Evolutionary conservation across 2,113 vertebrate species (phyloP), one percentile per base, ranked within the genome.

Genomic region (Callipepla californica): DNA sequence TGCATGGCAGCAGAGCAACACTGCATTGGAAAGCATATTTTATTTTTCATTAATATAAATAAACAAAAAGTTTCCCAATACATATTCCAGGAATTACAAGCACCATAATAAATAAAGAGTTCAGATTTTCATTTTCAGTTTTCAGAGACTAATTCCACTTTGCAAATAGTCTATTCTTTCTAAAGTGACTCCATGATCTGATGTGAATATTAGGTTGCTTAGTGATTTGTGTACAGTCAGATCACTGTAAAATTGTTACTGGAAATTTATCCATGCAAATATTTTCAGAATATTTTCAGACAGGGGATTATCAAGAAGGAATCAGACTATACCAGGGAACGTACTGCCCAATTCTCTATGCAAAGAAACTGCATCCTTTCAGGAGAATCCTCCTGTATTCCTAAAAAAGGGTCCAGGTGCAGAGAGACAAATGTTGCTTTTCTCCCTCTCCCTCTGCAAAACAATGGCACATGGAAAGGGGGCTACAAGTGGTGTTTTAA

Each of bases 21-120:
- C 36, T 16, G 57, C 53, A 28, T 28, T 62, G 55, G 25, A 53
- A 70, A 92, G 48, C 30, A 63, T 1, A 70, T 45, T 48, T 16
- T 44, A 57, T 63, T 67, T 91, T 82, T 80, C 83, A 90, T 67
- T 47, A 76, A 77, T 92, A 72, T 23, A 79, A 85, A 65, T 78
- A 82, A 61, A 89, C 21, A 44, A 68, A 73, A 91, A 90, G 48
- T 73, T 79, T 65, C 75, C 76, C 32, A 69, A 23, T 92, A 68
- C 9, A 69, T 62, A 85, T 53, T 85, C 65, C 80, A 87, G 62
- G 75, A 92, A 74, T 83, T 86, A 89, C 21, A 72, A 74, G 30
- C 58, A 84, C 72, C 36, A 65, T 34, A 63, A 93, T 23, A 85
- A 78, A 91, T 2, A 26, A 77, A 67, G 81, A 57, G 21, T n/a